Evolutionary conservation across 2,797 vertebrate genomes (phyloP).

Genomic region (Emys orbicularis): DNA sequence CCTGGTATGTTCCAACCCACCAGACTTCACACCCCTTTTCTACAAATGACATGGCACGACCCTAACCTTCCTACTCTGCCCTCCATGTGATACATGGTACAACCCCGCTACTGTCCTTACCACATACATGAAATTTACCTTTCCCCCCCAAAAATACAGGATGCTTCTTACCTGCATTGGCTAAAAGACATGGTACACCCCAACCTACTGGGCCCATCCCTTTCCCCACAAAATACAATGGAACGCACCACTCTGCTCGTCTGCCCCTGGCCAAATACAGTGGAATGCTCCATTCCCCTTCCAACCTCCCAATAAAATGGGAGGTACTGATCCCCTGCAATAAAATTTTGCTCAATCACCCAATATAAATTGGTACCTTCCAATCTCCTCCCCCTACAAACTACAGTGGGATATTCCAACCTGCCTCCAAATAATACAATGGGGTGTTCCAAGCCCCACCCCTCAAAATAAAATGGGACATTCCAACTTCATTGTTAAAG

Average conservation of each 20-base stretch:
- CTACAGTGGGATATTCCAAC: neutral
- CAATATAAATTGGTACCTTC: neutral
- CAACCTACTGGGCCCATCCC: neutral
- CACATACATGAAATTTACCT: neutral
- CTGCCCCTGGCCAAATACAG: neutral
- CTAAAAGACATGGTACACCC: neutral
- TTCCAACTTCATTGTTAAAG: neutral
- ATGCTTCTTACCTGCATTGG: neutral
- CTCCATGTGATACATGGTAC: neutral
- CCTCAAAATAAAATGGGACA: neutral
- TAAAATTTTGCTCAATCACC: neutral
- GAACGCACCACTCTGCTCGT: too few species aligned
- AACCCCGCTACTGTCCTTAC: neutral
- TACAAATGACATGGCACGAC: neutral
- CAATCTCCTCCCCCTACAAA: neutral
- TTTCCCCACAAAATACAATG: neutral
- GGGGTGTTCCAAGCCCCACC: neutral
- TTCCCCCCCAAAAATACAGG: accelerated
- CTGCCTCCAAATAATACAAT: neutral
- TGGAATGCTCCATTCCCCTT: neutral
- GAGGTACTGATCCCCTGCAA: neutral
- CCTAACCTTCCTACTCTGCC: neutral
- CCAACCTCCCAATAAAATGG: neutral
- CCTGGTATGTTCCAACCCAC: neutral
- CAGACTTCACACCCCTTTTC: too few species aligned